Evolutionary conservation across 2,888 invertebrate species (phyloP), one percentile per base, ranked within the genome.

Genomic region (Ectemnius lituratus): DNA sequence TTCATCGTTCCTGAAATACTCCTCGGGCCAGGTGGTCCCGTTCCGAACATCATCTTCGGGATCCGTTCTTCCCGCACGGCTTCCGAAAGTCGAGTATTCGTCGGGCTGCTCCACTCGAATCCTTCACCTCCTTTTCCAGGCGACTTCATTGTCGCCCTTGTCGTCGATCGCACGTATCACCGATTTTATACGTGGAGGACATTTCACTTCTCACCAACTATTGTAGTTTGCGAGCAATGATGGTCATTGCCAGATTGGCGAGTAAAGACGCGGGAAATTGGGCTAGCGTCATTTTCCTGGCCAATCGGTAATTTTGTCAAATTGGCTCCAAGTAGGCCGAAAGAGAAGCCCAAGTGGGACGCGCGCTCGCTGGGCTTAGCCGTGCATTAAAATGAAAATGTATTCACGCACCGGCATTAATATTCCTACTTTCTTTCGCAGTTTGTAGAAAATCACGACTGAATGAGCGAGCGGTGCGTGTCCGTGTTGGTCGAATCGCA

Each of bases 1-100:
- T 81, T 75, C 79, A 74, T 72, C 73, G 81, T 76, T 79, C 78
- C 70, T 76, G 67, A 16, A 73, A 69, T 65, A 63, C 62, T 63
- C 27, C 37, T 74, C 68, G 64, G 70, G 49, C 59, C 75, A 70
- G 73, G 67, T 78, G 70, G 75, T 82, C 72, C 73, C 74, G 72
- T 76, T 81, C 76, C 56, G 59, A 70, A 75, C 49, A 59, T 70
- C 67, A 66, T 71, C 56, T 46, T 61, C 57, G 14, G 56, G 56
- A 27, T 47, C 67, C 71, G 75, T 78, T 80, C 73, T 71, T 11
- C 52, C 61, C 49, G 18, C 60, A 66, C 58, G 16, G 46, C 62
- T 67, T 74, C 70, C 63, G 72, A 78, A 74, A 83, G 81, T 73
- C 65, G 72, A 52, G 5, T 52, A 6, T 64, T 52, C 23, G 58